Base-by-base conservation (phyloP, 1,140 invertebrate species). In the Berghia stephanieae region DNA sequence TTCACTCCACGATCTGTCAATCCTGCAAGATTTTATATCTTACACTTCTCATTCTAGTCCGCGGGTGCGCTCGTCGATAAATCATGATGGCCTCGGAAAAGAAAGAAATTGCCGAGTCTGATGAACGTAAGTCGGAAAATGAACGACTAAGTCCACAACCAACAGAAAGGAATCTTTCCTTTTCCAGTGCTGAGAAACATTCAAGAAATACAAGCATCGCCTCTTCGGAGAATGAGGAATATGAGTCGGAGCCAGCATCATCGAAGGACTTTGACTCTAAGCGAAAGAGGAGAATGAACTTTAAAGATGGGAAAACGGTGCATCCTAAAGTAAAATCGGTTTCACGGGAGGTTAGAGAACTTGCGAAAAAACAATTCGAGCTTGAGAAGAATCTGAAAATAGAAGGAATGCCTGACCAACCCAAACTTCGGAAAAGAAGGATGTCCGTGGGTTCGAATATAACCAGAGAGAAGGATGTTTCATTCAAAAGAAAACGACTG, bases 331-430 rank as follows among this genome's bases (percentile, higher is more conserved):
- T 16, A 21, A 36, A 24, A 2, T 3, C 40, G 34, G 40, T 49
- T 36, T 49, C 57, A 5, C 67, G 68, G 31, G 74, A 76, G 52
- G 46, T 76, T 34, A 43, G 74, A 21, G 63, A 76, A 27, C 42
- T 76, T 21, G 34, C 60, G 36, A 66, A 63, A 68, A 66, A 76
- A 34, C 57, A 76, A 67, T 60, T 63, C 2, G 3, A 46, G 34
- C 44, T 76, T 16, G 74, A 76, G 31, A 76, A 76, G 52, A 76
- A 76, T 52, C 38, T 76, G 52, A 76, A 76, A 52, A 76, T 76
- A 46, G 74, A 76, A 4, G 74, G 74, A 46, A 36, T 76, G 43
- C 74, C 74, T 34, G 63, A 66, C 3, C 74, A 60, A 49, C 74
- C 74, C 27, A 76, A 76, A 40, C 68, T 76, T 46, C 16, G 74